Percentiles rank a stretch among this genome's conserved stretches.
These are phyloP conservation scores for Leptopilina boulardi DNA, from an alignment of 1,140 invertebrate genomes.

Conservation along the genomic window DNA sequence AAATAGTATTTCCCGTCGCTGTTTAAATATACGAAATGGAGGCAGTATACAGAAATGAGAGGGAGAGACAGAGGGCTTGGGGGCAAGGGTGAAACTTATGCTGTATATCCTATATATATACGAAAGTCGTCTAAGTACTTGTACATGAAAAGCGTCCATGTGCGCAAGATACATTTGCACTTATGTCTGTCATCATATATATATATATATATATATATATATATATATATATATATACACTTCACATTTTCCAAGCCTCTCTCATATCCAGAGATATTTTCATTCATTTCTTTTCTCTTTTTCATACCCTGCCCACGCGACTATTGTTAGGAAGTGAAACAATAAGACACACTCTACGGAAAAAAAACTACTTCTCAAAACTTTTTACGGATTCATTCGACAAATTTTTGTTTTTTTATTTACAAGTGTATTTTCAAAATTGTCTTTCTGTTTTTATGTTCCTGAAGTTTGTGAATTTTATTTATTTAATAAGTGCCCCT, in stretches of 20 bases:
- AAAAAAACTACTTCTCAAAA: not conserved
- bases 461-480: too few species aligned
- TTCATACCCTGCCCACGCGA: not conserved
- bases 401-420: not conserved
- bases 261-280: conserved; percentile 13
- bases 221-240: too few species aligned
- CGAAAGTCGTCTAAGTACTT: conserved; percentile 23
- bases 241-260: conserved; percentile 3
- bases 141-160: conserved; percentile 20
- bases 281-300: conserved; percentile 2
- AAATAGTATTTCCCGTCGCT: conserved; percentile 57
- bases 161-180: conserved; percentile 3
- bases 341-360: not conserved
- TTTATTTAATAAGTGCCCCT: too few species aligned
- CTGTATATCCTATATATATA: not conserved
- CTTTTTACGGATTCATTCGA: not conserved
- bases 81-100: conserved; percentile 29
- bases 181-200: conserved; percentile 8
- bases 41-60: conserved; percentile 43
- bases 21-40: conserved; percentile 49
- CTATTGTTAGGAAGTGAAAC: not conserved
- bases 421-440: not conserved
- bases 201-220: too few species aligned
- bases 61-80: conserved; percentile 42
- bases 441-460: too few species aligned